A percentile compares a stretch with the other conserved stretches of the same genome.
Conservation (phyloP, 1,140 invertebrate genomes). For the Paramacrobiotus metropolitanus region DNA sequence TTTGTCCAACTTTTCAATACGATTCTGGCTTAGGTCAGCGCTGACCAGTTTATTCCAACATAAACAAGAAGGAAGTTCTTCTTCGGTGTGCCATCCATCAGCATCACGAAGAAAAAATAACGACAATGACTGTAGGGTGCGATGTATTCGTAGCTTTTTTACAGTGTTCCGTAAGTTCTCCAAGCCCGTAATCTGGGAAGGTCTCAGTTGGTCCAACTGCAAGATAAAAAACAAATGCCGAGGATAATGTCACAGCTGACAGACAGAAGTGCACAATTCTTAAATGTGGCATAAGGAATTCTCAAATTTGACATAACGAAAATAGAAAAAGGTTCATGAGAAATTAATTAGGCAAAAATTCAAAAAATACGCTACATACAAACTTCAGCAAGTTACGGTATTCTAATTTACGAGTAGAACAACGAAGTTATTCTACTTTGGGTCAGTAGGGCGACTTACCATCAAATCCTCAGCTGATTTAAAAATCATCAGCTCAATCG, state of each 20-base stretch:
- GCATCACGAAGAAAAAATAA: constrained; percentile 6
- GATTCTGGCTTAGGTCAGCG: constrained; percentile 53
- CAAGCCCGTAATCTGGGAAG: constrained; percentile 9
- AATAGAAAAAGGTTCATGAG: too few species aligned
- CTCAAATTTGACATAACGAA: too few species aligned
- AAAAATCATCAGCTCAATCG: constrained; percentile 54
- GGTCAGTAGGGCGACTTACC: too few species aligned
- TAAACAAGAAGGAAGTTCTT: constrained; percentile 18
- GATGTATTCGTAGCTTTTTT: constrained; percentile 10
- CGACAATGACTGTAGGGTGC: constrained; percentile 11
- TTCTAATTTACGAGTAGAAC: too few species aligned
- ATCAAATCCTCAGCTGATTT: constrained; percentile 34
- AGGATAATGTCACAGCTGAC: too few species aligned
- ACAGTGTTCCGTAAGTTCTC: constrained; percentile 9
- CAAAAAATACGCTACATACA: too few species aligned
- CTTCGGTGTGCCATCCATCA: constrained; percentile 12
- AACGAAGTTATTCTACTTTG: too few species aligned
- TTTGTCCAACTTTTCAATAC: constrained; percentile 47
- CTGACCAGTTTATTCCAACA: constrained; percentile 37
- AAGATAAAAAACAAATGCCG: too few species aligned
- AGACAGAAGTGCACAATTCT: too few species aligned
- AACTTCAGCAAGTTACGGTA: too few species aligned
- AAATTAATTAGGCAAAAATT: too few species aligned
- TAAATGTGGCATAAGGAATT: too few species aligned
- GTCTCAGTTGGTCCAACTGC: neutral